Evolutionary conservation across 2,888 invertebrate genomes (phyloP).

Genomic region (Nomada flava): DNA sequence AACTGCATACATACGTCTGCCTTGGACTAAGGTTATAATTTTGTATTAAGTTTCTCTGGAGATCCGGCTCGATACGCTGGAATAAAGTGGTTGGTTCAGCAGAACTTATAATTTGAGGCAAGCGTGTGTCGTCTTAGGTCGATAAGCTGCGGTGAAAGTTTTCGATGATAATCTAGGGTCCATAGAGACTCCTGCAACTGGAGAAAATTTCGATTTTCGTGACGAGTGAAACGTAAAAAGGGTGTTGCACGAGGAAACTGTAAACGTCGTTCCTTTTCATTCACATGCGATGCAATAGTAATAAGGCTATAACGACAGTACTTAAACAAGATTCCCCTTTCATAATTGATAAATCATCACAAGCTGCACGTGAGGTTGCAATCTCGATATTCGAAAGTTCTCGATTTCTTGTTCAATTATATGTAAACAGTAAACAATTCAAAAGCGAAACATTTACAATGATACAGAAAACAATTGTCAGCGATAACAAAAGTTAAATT

Average conservation of each 20-base stretch:
- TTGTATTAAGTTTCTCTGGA: neutral
- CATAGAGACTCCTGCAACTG: constrained; percentile 6
- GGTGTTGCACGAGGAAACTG: neutral
- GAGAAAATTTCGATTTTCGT: neutral
- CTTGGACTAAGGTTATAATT: neutral
- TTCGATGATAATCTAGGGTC: constrained; percentile 30
- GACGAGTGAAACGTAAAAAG: neutral
- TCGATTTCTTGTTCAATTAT: neutral
- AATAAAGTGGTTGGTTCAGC: neutral
- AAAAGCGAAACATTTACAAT: neutral
- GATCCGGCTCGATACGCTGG: neutral
- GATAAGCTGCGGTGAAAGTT: constrained; percentile 43
- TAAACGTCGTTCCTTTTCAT: neutral
- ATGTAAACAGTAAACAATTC: neutral
- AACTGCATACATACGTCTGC: neutral
- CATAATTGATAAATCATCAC: constrained; percentile 9
- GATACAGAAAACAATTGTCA: too few species aligned
- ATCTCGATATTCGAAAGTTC: constrained; percentile 13
- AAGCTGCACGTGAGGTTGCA: neutral
- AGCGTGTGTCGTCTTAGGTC: neutral
- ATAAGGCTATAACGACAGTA: neutral
- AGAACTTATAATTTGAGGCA: constrained; percentile 6
- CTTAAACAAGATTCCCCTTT: neutral
- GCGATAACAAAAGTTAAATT: too few species aligned
- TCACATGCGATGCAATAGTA: neutral